Evolutionary conservation across 64 coral and sea anemone species (phyloP).

Genomic region (Anthopleura sola): DNA sequence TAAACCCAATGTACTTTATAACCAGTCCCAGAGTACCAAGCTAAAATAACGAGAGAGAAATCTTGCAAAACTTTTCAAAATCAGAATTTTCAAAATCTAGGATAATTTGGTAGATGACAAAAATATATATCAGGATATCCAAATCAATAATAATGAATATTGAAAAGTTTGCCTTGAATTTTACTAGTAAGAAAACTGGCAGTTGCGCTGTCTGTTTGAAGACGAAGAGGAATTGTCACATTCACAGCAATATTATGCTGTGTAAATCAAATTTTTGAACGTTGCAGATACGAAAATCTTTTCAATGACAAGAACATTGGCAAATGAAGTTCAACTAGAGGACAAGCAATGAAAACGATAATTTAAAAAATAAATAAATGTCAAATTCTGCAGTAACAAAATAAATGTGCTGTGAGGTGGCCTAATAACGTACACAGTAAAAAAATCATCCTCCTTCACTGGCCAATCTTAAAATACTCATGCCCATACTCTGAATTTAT

Average conservation of each 20-base stretch:
- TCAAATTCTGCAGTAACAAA: neutral
- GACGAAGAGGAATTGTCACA: constrained; percentile 24
- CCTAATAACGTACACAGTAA: neutral
- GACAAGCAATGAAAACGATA: neutral
- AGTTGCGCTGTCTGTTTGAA: constrained; percentile 22
- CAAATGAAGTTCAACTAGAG: neutral
- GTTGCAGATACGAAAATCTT: neutral
- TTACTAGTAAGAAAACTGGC: neutral
- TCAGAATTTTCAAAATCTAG: neutral
- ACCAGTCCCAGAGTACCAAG: neutral
- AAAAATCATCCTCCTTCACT: neutral
- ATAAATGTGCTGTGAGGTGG: neutral
- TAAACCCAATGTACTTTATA: neutral
- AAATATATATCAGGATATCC: neutral
- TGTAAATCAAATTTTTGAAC: neutral
- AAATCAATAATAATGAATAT: neutral
- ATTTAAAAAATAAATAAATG: neutral
- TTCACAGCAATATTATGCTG: neutral
- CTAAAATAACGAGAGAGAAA: neutral
- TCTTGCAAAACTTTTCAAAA: constrained; percentile 24
- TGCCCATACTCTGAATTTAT: neutral
- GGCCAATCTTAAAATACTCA: neutral
- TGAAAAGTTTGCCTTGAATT: constrained; percentile 20
- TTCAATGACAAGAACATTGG: neutral
- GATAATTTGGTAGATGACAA: neutral